Evolutionary conservation across 2,797 vertebrate genomes (phyloP).

Genomic region (Ptychobarbus kaznakovi): DNA sequence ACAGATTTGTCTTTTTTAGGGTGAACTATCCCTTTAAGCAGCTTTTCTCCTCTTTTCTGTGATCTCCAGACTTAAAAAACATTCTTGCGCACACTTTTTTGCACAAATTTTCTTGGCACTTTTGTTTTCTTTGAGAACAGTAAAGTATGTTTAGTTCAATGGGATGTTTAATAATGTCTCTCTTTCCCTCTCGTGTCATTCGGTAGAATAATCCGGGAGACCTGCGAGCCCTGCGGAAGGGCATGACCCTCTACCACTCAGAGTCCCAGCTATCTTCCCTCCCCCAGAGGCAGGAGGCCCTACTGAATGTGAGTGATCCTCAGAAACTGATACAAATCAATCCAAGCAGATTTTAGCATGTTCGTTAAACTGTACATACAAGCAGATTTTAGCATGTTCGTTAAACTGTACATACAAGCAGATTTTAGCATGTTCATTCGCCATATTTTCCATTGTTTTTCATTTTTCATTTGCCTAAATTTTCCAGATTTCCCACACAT

Average conservation of each 20-base stretch:
- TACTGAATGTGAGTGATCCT: constrained; percentile 86
- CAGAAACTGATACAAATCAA: not conserved
- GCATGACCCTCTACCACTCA: constrained; percentile 91
- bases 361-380: too few relatives aligned
- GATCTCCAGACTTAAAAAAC: not conserved
- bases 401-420: too few relatives aligned
- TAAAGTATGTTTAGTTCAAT: not conserved
- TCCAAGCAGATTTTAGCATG: not conserved
- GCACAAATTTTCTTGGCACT: not conserved
- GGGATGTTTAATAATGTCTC: not conserved
- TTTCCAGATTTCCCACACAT: not conserved
- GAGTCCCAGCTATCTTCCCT: constrained; percentile 92
- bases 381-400: not conserved
- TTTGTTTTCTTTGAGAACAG: constrained; percentile 5
- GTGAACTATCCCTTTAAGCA: not conserved
- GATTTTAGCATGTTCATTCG: not conserved
- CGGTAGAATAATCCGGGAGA: constrained; percentile 87
- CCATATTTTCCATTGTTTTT: not conserved
- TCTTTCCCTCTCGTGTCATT: constrained; percentile 45
- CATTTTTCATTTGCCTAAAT: too few relatives aligned
- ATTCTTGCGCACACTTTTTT: not conserved
- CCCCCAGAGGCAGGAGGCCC: constrained; percentile 87
- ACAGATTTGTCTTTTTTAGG: not conserved
- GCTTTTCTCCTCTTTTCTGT: not conserved
- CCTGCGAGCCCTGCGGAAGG: constrained; percentile 89